Evolutionary conservation across 2,888 invertebrate genomes (phyloP).

Genomic region (Furcula furcula): DNA sequence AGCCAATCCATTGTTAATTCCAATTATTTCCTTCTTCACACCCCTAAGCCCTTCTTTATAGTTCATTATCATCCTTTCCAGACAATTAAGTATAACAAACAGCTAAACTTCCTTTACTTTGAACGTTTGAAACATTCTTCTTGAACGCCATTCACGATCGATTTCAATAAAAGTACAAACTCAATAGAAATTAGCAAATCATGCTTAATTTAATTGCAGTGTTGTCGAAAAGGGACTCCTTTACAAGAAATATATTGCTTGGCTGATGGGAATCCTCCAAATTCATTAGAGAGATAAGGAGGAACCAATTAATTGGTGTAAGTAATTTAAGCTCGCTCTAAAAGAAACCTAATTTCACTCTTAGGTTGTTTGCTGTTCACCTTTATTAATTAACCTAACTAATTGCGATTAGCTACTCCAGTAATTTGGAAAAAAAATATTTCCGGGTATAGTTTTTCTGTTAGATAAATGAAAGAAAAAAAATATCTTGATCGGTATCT

Average conservation of each 20-base stretch:
- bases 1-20: too few relatives aligned
- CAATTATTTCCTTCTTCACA: too few relatives aligned
- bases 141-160: too few relatives aligned
- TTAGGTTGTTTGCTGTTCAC: slow-evolving; percentile 5
- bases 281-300: slow-evolving; percentile 20
- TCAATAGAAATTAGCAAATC: slow-evolving; percentile 6
- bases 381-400: slow-evolving; percentile 5
- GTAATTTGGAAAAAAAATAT: too few relatives aligned
- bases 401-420: neutral
- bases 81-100: too few relatives aligned
- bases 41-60: too few relatives aligned
- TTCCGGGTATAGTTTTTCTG: too few relatives aligned
- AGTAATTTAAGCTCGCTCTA: slow-evolving; percentile 9
- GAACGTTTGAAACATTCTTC: too few relatives aligned
- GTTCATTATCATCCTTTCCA: too few relatives aligned
- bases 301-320: slow-evolving; percentile 14
- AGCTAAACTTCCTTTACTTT: too few relatives aligned
- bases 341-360: slow-evolving; percentile 6
- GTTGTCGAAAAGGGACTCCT: slow-evolving; percentile 15
- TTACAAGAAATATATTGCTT: slow-evolving; percentile 30
- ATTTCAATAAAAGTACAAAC: slow-evolving; percentile 3
- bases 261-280: slow-evolving; percentile 30
- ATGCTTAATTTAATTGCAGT: slow-evolving; percentile 9
- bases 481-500: too few relatives aligned
- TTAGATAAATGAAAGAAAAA: too few relatives aligned